Base-by-base conservation (phyloP, 1,140 invertebrate species). In the Pygmarrhopalites habei region DNA sequence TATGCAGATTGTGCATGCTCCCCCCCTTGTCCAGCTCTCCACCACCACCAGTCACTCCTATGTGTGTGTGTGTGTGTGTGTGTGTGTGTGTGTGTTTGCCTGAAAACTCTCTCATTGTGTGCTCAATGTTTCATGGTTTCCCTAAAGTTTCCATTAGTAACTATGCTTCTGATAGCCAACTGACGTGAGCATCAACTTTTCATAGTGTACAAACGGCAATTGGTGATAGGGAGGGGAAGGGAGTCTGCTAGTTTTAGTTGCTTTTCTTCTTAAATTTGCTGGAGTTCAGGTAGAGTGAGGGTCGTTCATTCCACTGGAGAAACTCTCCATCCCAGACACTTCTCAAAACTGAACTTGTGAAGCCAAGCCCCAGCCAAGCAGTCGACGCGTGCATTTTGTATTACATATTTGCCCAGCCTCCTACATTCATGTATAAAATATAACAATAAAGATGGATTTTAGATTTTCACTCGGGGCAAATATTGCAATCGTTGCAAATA, bases 101-200 rank as follows among this genome's bases (percentile, higher is more conserved):
- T n/a, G n/a, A n/a, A n/a, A n/a, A 35, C 32, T 35, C 32, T 52
- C 28, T 23, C 49, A 52, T 52, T 26, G 12, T 5, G 28, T 26
- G n/a, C 49, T 52, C 49, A 52, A 52, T 52, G 49, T 52, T 52
- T 52, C 25, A 52, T 52, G 49, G 28, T 52, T 52, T 52, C 28
- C 49, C 28, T 52, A 35, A 52, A 52, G 14, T 52, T 52, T 52
- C 49, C 49, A 52, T 52, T 52, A 52, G 25, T 52, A 28, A 10
- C 49, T 26, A 49, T 52, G 49, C 25, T 29, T 28, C 49, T 52
- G 49, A 52, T 52, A 26, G 44, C 49, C 19, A 28, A 26, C 14
- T 7, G 7, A 29, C 12, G 14, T 49, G 23, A 19, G 46, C 49
- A 52, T 52, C 49, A 52, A 52, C 23, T 52, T 52, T 52, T 52